phyloP scores from a whole-genome alignment of 2,113 vertebrate species.

The Isichthys henryi region DNA sequence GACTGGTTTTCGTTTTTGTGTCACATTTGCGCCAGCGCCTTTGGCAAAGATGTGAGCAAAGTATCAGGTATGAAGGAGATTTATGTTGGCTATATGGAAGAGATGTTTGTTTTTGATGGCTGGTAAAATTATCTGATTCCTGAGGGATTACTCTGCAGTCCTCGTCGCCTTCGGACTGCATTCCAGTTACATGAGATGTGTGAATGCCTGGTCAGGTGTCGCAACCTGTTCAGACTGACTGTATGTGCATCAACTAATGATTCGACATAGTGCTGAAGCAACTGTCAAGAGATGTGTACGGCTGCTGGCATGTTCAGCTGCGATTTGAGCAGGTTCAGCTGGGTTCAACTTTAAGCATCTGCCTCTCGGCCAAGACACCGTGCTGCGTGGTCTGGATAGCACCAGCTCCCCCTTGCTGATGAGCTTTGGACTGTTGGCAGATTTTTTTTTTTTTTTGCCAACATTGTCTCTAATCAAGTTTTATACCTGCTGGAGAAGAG shows the following conservation, averaged over 20 bases:
- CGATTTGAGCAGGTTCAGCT: background rate
- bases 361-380: background rate
- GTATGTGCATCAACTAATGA: background rate
- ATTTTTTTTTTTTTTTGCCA: background rate
- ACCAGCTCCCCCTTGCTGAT: background rate
- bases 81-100: background rate
- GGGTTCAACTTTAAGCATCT: background rate
- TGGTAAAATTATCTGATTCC: background rate
- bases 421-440: background rate
- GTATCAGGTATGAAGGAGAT: background rate
- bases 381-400: background rate
- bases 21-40: background rate
- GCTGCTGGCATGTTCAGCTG: background rate
- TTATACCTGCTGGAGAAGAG: background rate
- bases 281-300: background rate
- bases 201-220: background rate
- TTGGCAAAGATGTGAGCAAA: background rate
- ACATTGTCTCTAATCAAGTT: background rate
- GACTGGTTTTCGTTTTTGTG: background rate
- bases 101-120: background rate
- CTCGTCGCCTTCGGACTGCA: constrained; percentile 3
- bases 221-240: constrained; percentile 14
- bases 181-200: constrained; percentile 1
- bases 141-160: constrained; percentile 1
- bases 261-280: background rate